Conservation (phyloP, 2,113 vertebrate species). For the Dendropsophus ebraccatus region DNA sequence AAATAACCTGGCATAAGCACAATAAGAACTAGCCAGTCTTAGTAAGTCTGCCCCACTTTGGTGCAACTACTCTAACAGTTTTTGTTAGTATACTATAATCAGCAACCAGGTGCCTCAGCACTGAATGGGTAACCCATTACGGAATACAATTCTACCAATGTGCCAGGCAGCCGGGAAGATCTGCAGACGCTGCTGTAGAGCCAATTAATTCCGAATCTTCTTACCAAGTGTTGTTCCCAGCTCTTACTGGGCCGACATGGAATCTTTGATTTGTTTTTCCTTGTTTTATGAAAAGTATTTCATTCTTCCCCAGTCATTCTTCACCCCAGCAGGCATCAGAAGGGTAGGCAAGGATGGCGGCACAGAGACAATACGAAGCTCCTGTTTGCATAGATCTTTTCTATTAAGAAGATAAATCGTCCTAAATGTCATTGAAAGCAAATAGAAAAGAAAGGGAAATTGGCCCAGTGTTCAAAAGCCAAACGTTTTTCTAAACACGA, state of each 20-base stretch:
- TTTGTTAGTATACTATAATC: background rate
- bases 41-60: too few relatives aligned
- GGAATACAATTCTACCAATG: background rate
- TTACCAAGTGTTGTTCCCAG: slow-evolving; percentile 1
- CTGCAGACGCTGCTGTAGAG: background rate
- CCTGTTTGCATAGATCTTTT: slow-evolving; percentile 9
- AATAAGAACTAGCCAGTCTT: too few relatives aligned
- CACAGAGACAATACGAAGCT: background rate
- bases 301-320: slow-evolving; percentile 4
- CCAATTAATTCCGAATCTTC: slow-evolving; percentile 21
- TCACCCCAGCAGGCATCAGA: slow-evolving; percentile 34
- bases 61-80: background rate
- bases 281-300: slow-evolving; percentile 9
- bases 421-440: slow-evolving; percentile 41
- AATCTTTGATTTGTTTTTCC: slow-evolving; percentile 3
- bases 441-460: background rate
- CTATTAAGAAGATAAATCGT: slow-evolving; percentile 15
- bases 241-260: background rate
- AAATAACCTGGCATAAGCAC: too few relatives aligned
- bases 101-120: background rate
- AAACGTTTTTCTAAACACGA: slow-evolving; percentile 33
- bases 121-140: background rate
- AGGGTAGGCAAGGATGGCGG: background rate
- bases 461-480: slow-evolving; percentile 33
- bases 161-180: background rate